Evolutionary conservation across 2,113 vertebrate genomes (phyloP), one percentile per base, ranked within the genome.

Genomic region (Spheniscus mendiculus): DNA sequence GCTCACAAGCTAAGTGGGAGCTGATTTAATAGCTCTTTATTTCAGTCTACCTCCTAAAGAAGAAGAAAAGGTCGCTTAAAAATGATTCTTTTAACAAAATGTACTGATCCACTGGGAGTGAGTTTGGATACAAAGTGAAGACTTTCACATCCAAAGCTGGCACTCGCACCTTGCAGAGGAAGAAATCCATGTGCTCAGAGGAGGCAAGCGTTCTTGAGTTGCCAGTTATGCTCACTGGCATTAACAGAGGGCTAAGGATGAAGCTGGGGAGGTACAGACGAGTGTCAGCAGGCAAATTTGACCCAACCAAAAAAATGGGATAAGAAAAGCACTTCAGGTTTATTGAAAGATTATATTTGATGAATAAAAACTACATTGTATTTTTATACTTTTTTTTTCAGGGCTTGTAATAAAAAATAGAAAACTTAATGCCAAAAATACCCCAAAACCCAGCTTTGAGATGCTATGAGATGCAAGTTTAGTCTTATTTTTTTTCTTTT

Each of bases 61-160:
- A 90, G 40, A 96, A 90, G 84, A 81, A 96, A 98, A 90, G 59
- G 49, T 91, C 11, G 14, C 73, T 92, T 74, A 87, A 95, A 94
- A 95, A 38, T 77, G 10, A 59, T 74, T 90, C 49, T 76, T 49
- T 96, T 94, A 92, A 76, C 61, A 82, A 92, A 72, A 79, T 40
- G 15, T 36, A 47, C 72, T 59, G 70, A 81, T 78, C 36, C 42
- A 61, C 36, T 71, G 67, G 23, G 71, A 27, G 18, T 73, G 26
- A 67, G 47, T 18, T 89, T 44, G 56, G 70, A 55, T 38, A 61
- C n/a, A 82, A 78, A 71, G 17, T 26, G 34, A 74, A 78, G 61
- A 29, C 21, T 74, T 80, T 69, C 18, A 52, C 27, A 71, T 53
- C 29, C 38, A 52, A 34, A 71, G 18, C 13, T 22, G 40, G 3